phyloP scores from a whole-genome alignment of 2,888 invertebrate genomes.

The Ormyrus pomaceus region DNA sequence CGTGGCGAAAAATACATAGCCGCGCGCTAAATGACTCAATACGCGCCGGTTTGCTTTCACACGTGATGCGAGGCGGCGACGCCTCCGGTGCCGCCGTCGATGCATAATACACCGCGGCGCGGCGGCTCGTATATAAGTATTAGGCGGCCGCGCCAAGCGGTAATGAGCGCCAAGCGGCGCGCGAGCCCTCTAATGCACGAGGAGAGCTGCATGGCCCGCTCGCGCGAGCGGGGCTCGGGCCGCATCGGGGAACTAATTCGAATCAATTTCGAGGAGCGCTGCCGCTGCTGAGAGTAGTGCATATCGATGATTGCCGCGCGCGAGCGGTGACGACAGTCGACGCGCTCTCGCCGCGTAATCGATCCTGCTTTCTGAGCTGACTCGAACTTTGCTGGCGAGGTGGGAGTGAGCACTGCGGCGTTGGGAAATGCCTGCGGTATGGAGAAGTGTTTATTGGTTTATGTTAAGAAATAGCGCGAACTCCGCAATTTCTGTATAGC shows the following conservation, averaged over 20 bases:
- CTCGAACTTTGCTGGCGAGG: too few relatives aligned
- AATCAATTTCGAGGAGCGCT: slow-evolving; percentile 69
- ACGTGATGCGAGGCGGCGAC: slow-evolving; percentile 43
- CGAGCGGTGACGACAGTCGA: background rate
- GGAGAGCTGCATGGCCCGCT: slow-evolving; percentile 3
- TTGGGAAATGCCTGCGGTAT: too few relatives aligned
- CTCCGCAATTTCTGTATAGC: too few relatives aligned
- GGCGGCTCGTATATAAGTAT: slow-evolving; percentile 69
- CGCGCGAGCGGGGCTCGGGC: slow-evolving; percentile 54
- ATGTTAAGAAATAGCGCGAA: too few relatives aligned
- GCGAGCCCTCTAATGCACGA: slow-evolving; percentile 63
- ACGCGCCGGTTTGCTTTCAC: slow-evolving; percentile 46
- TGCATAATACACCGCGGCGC: slow-evolving; percentile 63
- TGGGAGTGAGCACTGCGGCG: too few relatives aligned
- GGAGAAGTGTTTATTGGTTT: too few relatives aligned
- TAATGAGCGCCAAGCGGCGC: slow-evolving; percentile 65
- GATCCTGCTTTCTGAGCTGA: too few relatives aligned
- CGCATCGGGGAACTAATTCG: slow-evolving; percentile 73
- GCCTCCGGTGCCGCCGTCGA: slow-evolving; percentile 25
- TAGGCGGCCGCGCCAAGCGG: slow-evolving; percentile 69
- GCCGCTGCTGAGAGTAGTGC: too few relatives aligned
- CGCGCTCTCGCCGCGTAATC: background rate
- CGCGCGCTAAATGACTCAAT: slow-evolving; percentile 53
- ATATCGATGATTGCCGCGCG: background rate
- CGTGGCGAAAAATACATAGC: slow-evolving; percentile 27